Conservation (phyloP, 2,113 vertebrate genomes). For the Atherinomorus stipes region DNA sequence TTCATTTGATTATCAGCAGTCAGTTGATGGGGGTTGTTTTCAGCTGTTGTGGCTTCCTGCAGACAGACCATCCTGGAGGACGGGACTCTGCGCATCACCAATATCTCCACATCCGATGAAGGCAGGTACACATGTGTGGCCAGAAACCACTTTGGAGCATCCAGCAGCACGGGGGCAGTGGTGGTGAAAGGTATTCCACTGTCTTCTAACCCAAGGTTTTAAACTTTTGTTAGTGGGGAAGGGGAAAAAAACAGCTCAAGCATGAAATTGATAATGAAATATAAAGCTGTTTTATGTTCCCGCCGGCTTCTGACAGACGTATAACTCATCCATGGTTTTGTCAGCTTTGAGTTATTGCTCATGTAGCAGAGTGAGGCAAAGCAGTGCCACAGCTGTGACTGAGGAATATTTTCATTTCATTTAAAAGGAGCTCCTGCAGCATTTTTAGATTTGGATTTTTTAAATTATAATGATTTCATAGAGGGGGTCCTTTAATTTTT, state of each 20-base stretch:
- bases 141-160: slow-evolving; percentile 86
- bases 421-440: slow-evolving; percentile 68
- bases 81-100: slow-evolving; percentile 87
- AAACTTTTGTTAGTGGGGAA: slow-evolving; percentile 63
- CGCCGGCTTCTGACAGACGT: slow-evolving; percentile 78
- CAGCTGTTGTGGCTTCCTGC: slow-evolving; percentile 28
- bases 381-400: slow-evolving; percentile 34
- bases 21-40: slow-evolving; percentile 25
- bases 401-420: slow-evolving; percentile 70
- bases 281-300: slow-evolving; percentile 83
- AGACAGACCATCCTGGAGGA: slow-evolving; percentile 81
- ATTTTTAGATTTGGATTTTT: slow-evolving; percentile 61
- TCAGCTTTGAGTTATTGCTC: slow-evolving; percentile 85
- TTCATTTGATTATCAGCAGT: slow-evolving; percentile 11
- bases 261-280: slow-evolving; percentile 87
- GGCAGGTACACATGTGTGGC: slow-evolving; percentile 88
- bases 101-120: slow-evolving; percentile 83
- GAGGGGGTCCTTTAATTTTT: slow-evolving; percentile 28
- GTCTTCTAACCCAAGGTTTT: slow-evolving; percentile 55
- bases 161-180: slow-evolving; percentile 85
- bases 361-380: slow-evolving; percentile 64
- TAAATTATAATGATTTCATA: slow-evolving; percentile 61
- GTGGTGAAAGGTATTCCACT: slow-evolving; percentile 88
- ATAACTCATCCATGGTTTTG: slow-evolving; percentile 82
- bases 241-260: slow-evolving; percentile 72